phyloP scores from a whole-genome alignment of 2,888 invertebrate species.

The Eumacrocentrus americanus region DNA sequence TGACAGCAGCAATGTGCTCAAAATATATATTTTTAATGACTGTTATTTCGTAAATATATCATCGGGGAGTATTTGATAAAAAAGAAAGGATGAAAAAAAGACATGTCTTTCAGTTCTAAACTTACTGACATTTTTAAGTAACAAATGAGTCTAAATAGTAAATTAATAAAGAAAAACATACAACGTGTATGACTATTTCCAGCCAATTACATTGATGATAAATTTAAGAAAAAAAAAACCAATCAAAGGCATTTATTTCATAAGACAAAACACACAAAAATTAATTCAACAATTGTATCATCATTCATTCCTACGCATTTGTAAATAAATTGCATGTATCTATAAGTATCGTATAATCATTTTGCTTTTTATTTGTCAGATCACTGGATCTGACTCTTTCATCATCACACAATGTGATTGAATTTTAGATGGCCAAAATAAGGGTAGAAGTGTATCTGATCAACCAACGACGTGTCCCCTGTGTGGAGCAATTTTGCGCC shows the following conservation, averaged over 20 bases:
- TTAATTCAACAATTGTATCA: slow-evolving; percentile 61
- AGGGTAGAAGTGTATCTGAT: slow-evolving; percentile 66
- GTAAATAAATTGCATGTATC: slow-evolving; percentile 42
- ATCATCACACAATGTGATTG: too few species aligned
- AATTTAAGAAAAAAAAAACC: slow-evolving; percentile 6
- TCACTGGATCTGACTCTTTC: too few species aligned
- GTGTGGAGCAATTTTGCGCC: slow-evolving; percentile 66
- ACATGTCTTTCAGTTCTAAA: too few species aligned
- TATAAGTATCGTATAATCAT: neutral
- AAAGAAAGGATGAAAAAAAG: neutral
- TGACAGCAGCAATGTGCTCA: neutral
- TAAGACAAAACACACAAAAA: slow-evolving; percentile 28
- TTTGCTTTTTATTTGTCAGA: slow-evolving; percentile 5
- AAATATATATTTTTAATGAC: neutral
- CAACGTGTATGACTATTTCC: slow-evolving; percentile 6
- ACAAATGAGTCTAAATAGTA: neutral
- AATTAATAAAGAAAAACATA: slow-evolving; percentile 1
- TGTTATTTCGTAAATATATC: slow-evolving; percentile 6
- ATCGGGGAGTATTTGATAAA: neutral
- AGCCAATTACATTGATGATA: slow-evolving; percentile 2
- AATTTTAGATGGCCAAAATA: slow-evolving; percentile 55
- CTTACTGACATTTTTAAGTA: too few species aligned
- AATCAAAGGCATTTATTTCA: neutral
- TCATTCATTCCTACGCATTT: slow-evolving; percentile 42
- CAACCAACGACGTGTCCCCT: slow-evolving; percentile 68